Evolutionary conservation across 2,888 invertebrate genomes (phyloP).

Genomic region (Caenorhabditis imperialis): DNA sequence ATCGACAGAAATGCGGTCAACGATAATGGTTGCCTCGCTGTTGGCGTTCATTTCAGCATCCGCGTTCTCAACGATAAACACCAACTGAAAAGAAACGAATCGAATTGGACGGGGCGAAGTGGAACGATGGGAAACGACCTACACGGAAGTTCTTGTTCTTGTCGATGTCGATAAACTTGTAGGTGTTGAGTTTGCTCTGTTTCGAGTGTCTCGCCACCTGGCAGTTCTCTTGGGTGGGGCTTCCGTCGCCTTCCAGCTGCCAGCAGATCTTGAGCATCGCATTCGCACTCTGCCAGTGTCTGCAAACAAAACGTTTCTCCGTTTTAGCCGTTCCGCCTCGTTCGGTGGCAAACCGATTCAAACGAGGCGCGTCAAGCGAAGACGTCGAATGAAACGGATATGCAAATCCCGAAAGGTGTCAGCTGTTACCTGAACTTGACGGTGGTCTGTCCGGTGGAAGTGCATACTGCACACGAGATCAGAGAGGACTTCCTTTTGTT

Average conservation of each 20-base stretch:
- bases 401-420: slow-evolving; percentile 18
- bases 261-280: slow-evolving; percentile 63
- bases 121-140: neutral
- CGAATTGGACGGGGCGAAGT: slow-evolving; percentile 4
- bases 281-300: slow-evolving; percentile 68
- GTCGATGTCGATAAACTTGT: slow-evolving; percentile 50
- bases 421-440: slow-evolving; percentile 57
- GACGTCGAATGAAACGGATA: slow-evolving; percentile 41
- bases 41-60: slow-evolving; percentile 43
- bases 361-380: slow-evolving; percentile 21
- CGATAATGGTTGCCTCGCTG: slow-evolving; percentile 48
- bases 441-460: slow-evolving; percentile 48
- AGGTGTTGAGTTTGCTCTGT: slow-evolving; percentile 59
- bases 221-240: slow-evolving; percentile 52
- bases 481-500: slow-evolving; percentile 44
- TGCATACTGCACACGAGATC: slow-evolving; percentile 60
- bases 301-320: slow-evolving; percentile 36
- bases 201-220: slow-evolving; percentile 54
- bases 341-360: slow-evolving; percentile 12
- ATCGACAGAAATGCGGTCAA: slow-evolving; percentile 53
- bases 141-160: slow-evolving; percentile 52
- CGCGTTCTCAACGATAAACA: slow-evolving; percentile 57
- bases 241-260: slow-evolving; percentile 53
- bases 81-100: slow-evolving; percentile 45
- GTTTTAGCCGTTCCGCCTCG: slow-evolving; percentile 22